Conservation (phyloP, 2,888 invertebrate species). For the Digitonthophagus gazella region DNA sequence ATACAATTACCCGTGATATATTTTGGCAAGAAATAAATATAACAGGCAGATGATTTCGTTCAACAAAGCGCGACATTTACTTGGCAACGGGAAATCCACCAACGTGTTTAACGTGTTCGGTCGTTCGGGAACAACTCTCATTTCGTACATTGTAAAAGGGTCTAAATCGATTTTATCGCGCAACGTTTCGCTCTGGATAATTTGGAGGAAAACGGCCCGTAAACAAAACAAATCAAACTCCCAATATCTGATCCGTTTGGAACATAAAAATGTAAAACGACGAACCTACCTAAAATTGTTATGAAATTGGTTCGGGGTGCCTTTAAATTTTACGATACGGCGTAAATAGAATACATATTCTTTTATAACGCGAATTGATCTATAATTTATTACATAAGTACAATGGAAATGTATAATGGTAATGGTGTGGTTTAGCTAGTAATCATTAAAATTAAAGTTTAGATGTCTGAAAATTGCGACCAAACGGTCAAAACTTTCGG, state of each 20-base stretch:
- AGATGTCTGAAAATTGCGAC: neutral
- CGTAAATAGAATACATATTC: neutral
- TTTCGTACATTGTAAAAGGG: neutral
- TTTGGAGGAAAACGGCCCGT: neutral
- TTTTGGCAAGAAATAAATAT: neutral
- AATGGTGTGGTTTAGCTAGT: neutral
- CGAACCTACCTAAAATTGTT: neutral
- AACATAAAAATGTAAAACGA: neutral
- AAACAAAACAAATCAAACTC: neutral
- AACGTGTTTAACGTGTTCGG: neutral
- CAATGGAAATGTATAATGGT: too few relatives aligned
- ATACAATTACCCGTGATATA: neutral
- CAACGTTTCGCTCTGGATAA: neutral
- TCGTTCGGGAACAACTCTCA: neutral
- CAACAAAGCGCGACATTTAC: neutral
- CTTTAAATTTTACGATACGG: neutral
- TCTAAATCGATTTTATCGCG: neutral
- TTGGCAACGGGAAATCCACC: neutral
- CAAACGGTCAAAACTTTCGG: neutral
- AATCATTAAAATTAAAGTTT: neutral
- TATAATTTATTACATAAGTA: too few relatives aligned
- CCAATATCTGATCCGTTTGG: neutral
- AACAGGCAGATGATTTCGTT: neutral
- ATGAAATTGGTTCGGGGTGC: neutral
- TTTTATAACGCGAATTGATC: too few relatives aligned